These are phyloP conservation scores for Drosophila rellima DNA, from an alignment of 2,888 invertebrate genomes.

Conservation along the genomic window DNA sequence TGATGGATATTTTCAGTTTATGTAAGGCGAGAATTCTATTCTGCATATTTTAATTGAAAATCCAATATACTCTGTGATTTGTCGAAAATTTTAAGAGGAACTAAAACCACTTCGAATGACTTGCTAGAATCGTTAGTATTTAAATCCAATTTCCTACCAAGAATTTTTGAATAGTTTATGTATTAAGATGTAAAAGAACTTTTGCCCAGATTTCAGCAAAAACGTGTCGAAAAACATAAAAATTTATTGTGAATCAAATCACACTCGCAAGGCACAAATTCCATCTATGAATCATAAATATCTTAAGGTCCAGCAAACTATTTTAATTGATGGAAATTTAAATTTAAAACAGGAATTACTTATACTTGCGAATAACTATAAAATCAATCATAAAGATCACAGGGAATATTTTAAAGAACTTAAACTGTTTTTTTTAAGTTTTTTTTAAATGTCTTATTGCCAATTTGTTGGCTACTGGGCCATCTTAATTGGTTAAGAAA, in stretches of 20 bases:
- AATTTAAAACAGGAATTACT: background rate
- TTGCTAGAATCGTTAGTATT: background rate
- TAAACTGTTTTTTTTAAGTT: background rate
- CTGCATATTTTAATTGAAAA: no score
- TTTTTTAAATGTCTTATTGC: background rate
- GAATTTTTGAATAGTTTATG: background rate
- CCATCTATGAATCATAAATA: background rate
- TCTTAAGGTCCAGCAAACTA: background rate
- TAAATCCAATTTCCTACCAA: background rate
- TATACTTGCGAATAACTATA: background rate
- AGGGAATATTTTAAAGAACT: background rate
- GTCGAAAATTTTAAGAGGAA: no score
- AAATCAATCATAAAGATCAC: background rate
- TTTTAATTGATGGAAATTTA: background rate
- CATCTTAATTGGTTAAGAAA: slow-evolving; percentile 7
- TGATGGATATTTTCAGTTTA: slow-evolving; percentile 1
- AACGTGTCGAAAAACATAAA: background rate
- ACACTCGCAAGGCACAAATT: no score
- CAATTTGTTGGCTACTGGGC: background rate
- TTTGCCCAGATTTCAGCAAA: background rate
- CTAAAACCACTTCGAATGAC: no score
- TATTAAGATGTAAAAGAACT: background rate
- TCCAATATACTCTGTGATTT: no score
- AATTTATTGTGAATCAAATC: background rate
- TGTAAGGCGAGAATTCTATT: background rate